Evolutionary conservation across 2,113 vertebrate species (phyloP), one percentile per base, ranked within the genome.

Genomic region (Sebastes fasciatus): DNA sequence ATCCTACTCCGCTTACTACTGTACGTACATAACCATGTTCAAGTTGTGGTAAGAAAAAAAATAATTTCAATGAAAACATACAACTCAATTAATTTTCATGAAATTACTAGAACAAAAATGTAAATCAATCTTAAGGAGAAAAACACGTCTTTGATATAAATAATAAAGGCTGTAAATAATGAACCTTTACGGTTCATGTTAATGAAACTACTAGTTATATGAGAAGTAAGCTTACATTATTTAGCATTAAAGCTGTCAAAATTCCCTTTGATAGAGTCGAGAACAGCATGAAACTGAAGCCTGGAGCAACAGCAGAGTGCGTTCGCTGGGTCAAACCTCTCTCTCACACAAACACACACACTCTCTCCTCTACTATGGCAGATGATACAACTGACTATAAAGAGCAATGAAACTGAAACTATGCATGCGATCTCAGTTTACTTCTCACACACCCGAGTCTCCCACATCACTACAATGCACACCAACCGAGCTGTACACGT

Each of bases 191-290:
- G 4, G 40, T 60, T 80, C 48, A 63, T 76, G 58, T 42, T 84
- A 58, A 78, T 84, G 69, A 79, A 88, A 84, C 79, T 67, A 63
- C 65, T 51, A 62, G 74, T 51, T 61, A 54, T 61, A 54, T 57
- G 40, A 66, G 58, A 60, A 74, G 58, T 49, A 69, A 66, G 52
- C 13, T 26, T 61, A 74, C 46, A 85, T 88, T 82, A 88, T 82
- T 85, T 68, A 88, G 17, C 19, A 76, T 13, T 40, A 45, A 45
- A 80, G 76, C 34, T 74, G 64, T 70, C 42, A 72, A 85, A 85
- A 83, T 86, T 88, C 83, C 52, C 72, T 83, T 86, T 83, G 79
- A 86, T 67, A 54, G 51, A 86, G 63, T 11, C 13, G 16, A 69
- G 62, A 52, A 67, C 72, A 77, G 55, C 79, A 74, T 80, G 80